Percentiles rank a stretch among this genome's conserved stretches.
phyloP scores from a whole-genome alignment of 2,113 vertebrate genomes.

The Eptatretus burgeri region DNA sequence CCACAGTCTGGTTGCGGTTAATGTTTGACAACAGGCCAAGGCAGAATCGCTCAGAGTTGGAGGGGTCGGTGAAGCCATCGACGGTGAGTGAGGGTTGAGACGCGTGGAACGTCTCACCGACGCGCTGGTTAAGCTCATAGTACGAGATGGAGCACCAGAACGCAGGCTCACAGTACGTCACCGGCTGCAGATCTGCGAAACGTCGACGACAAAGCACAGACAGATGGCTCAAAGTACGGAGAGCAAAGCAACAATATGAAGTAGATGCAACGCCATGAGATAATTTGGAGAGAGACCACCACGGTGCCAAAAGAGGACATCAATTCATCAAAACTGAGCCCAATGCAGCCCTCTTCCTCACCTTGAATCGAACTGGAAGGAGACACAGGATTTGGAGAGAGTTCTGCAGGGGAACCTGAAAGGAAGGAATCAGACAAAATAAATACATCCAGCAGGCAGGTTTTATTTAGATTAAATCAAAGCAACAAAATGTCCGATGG shows the following conservation, averaged over 20 bases:
- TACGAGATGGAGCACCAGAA: conserved; percentile 99
- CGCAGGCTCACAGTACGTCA: conserved; percentile 80
- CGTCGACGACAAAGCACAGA: not conserved
- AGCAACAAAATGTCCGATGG: not conserved
- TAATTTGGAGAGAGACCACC: not conserved
- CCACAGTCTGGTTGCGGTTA: conserved; percentile 83
- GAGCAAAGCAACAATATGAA: not conserved
- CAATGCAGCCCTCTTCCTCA: not conserved
- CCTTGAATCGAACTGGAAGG: conserved; percentile 29
- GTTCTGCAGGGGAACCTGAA: conserved; percentile 71
- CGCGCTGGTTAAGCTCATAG: conserved; percentile 88
- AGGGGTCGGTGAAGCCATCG: conserved; percentile 88
- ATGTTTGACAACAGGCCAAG: conserved; percentile 82
- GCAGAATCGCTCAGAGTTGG: conserved; percentile 88
- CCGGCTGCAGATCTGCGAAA: conserved; percentile 52
- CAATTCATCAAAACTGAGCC: not conserved
- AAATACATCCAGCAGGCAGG: not conserved
- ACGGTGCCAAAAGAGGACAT: not conserved
- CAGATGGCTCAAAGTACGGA: not conserved
- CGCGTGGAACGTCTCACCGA: conserved; percentile 89
- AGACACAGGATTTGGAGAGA: conserved; percentile 66
- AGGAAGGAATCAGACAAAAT: not conserved
- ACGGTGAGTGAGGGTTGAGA: conserved; percentile 85
- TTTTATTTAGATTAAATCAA: not conserved
- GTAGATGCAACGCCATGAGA: not conserved